Evolutionary conservation across 2,113 vertebrate genomes (phyloP), one percentile per base, ranked within the genome.

Genomic region (Plecturocebus donacophilus): DNA sequence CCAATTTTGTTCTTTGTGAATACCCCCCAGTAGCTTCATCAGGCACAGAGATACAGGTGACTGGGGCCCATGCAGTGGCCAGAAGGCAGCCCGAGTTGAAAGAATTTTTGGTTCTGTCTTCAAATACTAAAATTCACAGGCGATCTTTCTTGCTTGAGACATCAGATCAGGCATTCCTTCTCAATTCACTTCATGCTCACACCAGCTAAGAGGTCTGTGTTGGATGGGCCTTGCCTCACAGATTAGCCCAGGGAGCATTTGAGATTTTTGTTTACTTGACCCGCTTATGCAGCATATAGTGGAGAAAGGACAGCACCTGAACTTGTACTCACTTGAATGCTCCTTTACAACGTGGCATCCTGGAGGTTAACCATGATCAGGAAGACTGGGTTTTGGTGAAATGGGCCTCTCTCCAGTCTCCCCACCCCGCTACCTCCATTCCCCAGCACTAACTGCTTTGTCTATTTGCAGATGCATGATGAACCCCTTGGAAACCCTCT

Each of bases 381-480:
- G 49, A 45, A 81, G 14, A 42, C 21, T 10, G 64, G 40, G 35
- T 40, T 81, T 58, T 0, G 2, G 45, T 52, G 32, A 64, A 32
- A 64, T 1, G 7, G 40, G 21, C 27, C 19, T 27, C 52, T 83
- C n/a, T 81, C 56, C 35, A 8, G 45, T 61, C 7, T n/a, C 9
- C 38, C 27, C n/a, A n/a, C 9, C 8, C 8, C 6, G 32, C 49
- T 7, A 2, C 12, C 42, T 35, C 47, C 2, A 5, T 21, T 58
- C 83, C 19, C 83, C 4, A 19, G 76, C 25, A 42, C 81, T 79
- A 10, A 97, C 61, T 68, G 52, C 38, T 52, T 70, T 66, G 0
- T 94, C 16, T 90, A 38, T 75, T 49, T 21, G 32, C 61, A 96
- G 96, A 81, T 92, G 38, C 89, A 86, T 97, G 70, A 84, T 58